Base-by-base conservation (phyloP, 1,140 invertebrate species). In the Drosophila orena region DNA sequence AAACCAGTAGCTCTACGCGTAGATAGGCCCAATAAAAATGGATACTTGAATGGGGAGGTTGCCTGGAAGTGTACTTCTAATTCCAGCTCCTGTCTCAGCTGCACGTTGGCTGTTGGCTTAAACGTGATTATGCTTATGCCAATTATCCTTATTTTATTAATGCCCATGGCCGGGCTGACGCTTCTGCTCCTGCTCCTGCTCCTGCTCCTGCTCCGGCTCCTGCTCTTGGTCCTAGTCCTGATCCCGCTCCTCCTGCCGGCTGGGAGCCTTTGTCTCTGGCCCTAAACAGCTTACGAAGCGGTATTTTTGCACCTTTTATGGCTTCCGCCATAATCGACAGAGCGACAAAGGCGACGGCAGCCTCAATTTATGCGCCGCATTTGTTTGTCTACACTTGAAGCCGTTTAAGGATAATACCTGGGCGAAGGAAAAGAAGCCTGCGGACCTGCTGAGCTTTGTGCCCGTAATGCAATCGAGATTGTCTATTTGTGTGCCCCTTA, bases 121-220 rank as follows among this genome's bases (percentile, higher is more conserved):
- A 90, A 89, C 85, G 73, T 84, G 85, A 89, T 90, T 89, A 89
- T 89, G 79, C 85, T 89, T 89, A 89, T 90, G 85, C 84, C 84
- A 89, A 89, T 89, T 89, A 89, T 90, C 72, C 84, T 89, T 90
- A 89, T 89, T 90, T 89, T 89, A 89, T 89, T 89, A 89, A 90
- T 89, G 80, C 85, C 73, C 62, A 56, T 30, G 46, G 43, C 34
- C 54, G 27, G 61, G 52, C 47, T 40, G 22, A 42, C 20, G 55
- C 40, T 47, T n/a, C 35, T 24, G 24, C 30, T 24, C 20, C 47
- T 20, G 4, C 37, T 15, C 17, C 35, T 15, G 44, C 55, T 7
- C 1, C 30, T 22, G 20, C 30, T 47, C 53, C 42, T 35, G 60
- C 37, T 40, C 5, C 30, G 6, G 27, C 5, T 27, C 27, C 27